Percentiles rank a stretch among this genome's conserved stretches.
Evolutionary conservation across 2,888 invertebrate genomes (phyloP).

Genomic region (Parnassius mnemosyne): DNA sequence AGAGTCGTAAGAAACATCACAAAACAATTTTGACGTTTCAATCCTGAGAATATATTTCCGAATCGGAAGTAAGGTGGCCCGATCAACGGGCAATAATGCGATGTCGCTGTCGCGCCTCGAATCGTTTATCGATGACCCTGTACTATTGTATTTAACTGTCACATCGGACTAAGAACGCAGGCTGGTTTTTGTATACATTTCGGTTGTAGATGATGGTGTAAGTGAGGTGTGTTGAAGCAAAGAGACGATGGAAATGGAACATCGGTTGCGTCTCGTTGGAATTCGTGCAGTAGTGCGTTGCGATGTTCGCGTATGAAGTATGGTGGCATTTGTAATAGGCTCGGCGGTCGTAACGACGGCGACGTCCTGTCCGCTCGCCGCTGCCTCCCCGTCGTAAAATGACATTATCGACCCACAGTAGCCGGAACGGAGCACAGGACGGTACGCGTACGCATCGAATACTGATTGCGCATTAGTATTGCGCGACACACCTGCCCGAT

Average conservation of each 20-base stretch:
- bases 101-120: constrained; percentile 73
- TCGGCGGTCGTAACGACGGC: constrained; percentile 73
- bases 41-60: constrained; percentile 76
- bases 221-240: constrained; percentile 44
- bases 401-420: constrained; percentile 80
- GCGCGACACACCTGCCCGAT: constrained; percentile 76
- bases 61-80: constrained; percentile 78
- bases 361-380: constrained; percentile 75
- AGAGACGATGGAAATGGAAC: constrained; percentile 65
- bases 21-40: constrained; percentile 61
- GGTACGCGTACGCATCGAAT: constrained; percentile 72
- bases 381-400: constrained; percentile 75
- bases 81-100: constrained; percentile 75
- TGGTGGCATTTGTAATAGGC: constrained; percentile 76
- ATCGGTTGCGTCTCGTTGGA: constrained; percentile 47
- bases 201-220: constrained; percentile 45
- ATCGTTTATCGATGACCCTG: constrained; percentile 67
- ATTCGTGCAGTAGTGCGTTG: constrained; percentile 50
- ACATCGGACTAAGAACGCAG: constrained; percentile 28
- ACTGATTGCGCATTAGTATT: constrained; percentile 79
- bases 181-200: constrained; percentile 50
- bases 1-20: constrained; percentile 57
- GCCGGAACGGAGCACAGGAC: constrained; percentile 81
- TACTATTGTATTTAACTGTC: constrained; percentile 33
- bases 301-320: constrained; percentile 65